Evolutionary conservation across 2,888 invertebrate genomes (phyloP).

Genomic region (Calliphora vomitoria): DNA sequence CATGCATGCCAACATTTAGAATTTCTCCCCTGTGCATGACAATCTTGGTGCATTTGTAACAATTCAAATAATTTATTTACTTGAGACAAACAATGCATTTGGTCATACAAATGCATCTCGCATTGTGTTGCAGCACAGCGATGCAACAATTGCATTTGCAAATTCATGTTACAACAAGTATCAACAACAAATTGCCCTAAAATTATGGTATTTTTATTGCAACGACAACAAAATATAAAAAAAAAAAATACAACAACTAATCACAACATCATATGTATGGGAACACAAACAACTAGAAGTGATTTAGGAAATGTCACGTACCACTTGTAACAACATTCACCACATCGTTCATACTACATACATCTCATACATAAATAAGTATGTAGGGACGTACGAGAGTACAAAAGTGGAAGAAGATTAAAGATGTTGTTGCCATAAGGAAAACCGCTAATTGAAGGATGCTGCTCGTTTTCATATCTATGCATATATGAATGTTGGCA

Average conservation of each 20-base stretch:
- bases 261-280: conserved; percentile 36
- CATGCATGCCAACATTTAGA: background rate
- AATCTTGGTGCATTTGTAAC: conserved; percentile 44
- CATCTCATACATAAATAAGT: too few relatives aligned
- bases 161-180: conserved; percentile 44
- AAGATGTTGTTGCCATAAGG: conserved; percentile 70
- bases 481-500: conserved; percentile 29
- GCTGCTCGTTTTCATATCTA: conserved; percentile 38
- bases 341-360: conserved; percentile 30
- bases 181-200: conserved; percentile 54
- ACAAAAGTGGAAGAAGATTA: conserved; percentile 61
- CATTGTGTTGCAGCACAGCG: conserved; percentile 33
- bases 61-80: conserved; percentile 51
- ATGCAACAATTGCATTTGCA: conserved; percentile 63
- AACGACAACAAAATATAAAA: conserved; percentile 17
- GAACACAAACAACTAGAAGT: conserved; percentile 60
- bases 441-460: conserved; percentile 74
- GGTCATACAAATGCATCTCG: conserved; percentile 2
- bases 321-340: conserved; percentile 70
- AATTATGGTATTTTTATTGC: conserved; percentile 22
- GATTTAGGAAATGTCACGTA: conserved; percentile 75
- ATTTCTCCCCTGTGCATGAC: conserved; percentile 18
- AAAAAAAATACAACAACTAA: conserved; percentile 19
- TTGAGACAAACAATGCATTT: conserved; percentile 48
- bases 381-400: background rate